Base-by-base conservation (phyloP, 2,888 invertebrate genomes). In the Chrysotoxum bicinctum region DNA sequence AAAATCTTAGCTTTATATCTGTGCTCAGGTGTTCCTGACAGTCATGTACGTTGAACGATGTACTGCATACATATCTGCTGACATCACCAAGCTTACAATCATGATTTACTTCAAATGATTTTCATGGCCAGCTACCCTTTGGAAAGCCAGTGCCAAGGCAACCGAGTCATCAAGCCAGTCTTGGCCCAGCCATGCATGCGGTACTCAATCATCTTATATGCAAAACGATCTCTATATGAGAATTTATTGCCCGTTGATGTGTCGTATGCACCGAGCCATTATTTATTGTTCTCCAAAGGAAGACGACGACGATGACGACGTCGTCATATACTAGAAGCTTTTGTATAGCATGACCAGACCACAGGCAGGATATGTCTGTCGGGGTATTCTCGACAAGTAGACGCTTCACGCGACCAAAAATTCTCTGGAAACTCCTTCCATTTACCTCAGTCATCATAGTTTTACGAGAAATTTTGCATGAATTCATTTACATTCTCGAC, bases 171-270 rank as follows among this genome's bases (percentile, higher is more conserved):
- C 60, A 23, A 52, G 73, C 19, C 52, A 30, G 50, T 16, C 23
- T 26, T 26, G 3, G 45, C 48, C 21, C 58, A 75, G 50, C 50
- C 75, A 40, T 76, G 70, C 80, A 74, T 81, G 30, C 52, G 45
- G 62, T 64, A 73, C 73, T 85, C 81, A 85, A 85, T 85, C 85
- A 81, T 85, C 76, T 14, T 68, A 73, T 81, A 81, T 81, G 81
- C 81, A 81, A 76, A 85, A 43, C 69, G 85, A 84, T 75, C 80
- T 52, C 60, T 66, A 84, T 75, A 84, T 75, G 70, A 81, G 26
- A 69, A 85, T 85, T 85, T 85, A 85, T 81, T 81, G 73, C 76
- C 40, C 85, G 76, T 69, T 81, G 81, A 85, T 77, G 81, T 85
- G 85, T 85, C 85, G 81, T 81, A 85, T 85, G 81, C 85, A 85